phyloP scores from a whole-genome alignment of 2,113 vertebrate genomes.

The Peromyscus leucopus region DNA sequence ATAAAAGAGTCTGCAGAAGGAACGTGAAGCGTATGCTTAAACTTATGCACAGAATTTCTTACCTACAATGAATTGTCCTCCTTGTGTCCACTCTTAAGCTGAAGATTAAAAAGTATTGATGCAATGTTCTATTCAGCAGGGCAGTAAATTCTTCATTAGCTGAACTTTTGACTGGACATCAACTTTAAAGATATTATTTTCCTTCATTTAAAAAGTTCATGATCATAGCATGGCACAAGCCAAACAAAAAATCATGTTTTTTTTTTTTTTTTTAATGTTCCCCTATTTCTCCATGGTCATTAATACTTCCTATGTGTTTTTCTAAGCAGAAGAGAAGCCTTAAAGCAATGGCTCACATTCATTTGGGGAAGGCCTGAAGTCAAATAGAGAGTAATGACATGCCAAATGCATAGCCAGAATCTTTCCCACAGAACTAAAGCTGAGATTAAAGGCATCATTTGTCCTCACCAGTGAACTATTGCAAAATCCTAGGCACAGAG shows the following conservation, averaged over 20 bases:
- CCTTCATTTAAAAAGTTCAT: constrained; percentile 82
- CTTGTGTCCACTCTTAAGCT: constrained; percentile 88
- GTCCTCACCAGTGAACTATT: constrained; percentile 90
- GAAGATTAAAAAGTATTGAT: constrained; percentile 91
- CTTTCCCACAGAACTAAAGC: constrained; percentile 90
- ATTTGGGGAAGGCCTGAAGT: constrained; percentile 95
- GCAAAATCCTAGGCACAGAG: constrained; percentile 90
- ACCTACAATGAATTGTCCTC: constrained; percentile 92
- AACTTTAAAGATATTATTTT: constrained; percentile 89
- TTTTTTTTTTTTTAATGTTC: not conserved
- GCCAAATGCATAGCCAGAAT: constrained; percentile 93
- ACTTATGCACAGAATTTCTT: constrained; percentile 96
- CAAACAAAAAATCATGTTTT: constrained; percentile 82
- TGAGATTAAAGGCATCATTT: constrained; percentile 92
- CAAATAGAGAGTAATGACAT: constrained; percentile 95
- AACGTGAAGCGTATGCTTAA: constrained; percentile 94
- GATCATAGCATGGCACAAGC: constrained; percentile 83
- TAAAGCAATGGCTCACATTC: constrained; percentile 99
- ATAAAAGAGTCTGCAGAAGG: constrained; percentile 97
- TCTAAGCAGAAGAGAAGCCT: constrained; percentile 91
- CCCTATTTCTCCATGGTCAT: constrained; percentile 26
- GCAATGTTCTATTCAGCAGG: constrained; percentile 97
- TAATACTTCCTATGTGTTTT: constrained; percentile 80
- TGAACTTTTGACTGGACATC: constrained; percentile 88
- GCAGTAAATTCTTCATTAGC: constrained; percentile 87